Evolutionary conservation across 2,113 vertebrate genomes (phyloP).

Genomic region (Trachemys scripta): DNA sequence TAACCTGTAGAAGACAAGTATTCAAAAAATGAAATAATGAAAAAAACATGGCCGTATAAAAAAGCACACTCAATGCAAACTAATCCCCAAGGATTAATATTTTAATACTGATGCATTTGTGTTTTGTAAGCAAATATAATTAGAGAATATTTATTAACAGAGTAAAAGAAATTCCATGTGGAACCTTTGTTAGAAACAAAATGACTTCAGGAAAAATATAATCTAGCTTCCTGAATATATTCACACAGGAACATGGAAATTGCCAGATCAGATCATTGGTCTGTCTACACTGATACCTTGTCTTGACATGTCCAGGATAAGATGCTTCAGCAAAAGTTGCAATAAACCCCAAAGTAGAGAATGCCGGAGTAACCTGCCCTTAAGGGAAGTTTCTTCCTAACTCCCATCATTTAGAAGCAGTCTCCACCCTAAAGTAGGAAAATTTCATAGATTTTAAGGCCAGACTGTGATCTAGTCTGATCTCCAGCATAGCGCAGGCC

Average conservation of each 20-base stretch:
- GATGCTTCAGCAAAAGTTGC: neutral
- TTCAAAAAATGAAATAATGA: constrained; percentile 8
- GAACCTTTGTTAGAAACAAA: constrained; percentile 15
- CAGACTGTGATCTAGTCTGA: neutral
- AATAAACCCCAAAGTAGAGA: neutral
- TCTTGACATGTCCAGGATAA: constrained; percentile 4
- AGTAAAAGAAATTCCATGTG: neutral
- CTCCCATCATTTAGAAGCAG: neutral
- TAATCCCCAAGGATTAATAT: neutral
- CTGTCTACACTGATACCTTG: neutral
- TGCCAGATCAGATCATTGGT: neutral
- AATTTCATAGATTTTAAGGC: neutral
- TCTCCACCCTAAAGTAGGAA: neutral
- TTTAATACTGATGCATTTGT: constrained; percentile 50
- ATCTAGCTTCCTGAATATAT: neutral
- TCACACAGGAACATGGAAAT: neutral
- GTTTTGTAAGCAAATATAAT: constrained; percentile 37
- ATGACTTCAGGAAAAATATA: neutral
- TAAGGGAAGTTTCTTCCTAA: neutral
- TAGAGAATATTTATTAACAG: constrained; percentile 47
- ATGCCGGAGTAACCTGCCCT: neutral
- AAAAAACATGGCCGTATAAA: neutral
- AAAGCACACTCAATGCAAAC: neutral
- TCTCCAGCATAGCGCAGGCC: neutral
- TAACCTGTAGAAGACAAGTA: neutral